Evolutionary conservation across 2,113 vertebrate species (phyloP), one percentile per base, ranked within the genome.

Genomic region (Pelusios castaneus): DNA sequence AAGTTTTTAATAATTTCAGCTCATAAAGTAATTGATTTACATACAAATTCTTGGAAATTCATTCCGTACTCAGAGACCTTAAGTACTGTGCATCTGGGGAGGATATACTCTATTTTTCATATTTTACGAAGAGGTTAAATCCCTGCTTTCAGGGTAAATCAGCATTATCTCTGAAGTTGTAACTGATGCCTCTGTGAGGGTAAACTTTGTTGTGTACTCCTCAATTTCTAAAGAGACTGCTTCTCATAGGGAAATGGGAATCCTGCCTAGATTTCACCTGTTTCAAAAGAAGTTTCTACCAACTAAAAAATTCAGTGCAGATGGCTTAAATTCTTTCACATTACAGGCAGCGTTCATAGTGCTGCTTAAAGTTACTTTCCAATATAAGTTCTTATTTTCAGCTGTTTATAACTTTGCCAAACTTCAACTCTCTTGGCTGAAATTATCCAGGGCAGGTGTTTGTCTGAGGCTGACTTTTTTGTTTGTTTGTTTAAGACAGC

Each of bases 381-480:
- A 51, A 81, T 92, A 19, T 22, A 93, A 52, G 52, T 41, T 80
- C 91, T 84, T 95, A 56, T 83, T 95, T 95, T 91, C 88, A 49
- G 81, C 83, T 93, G 21, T 91, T 93, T 90, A 45, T 91, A 86
- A 86, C 90, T 54, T 80, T 63, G 8, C 4, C 60, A n/a, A 67
- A 67, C 34, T 67, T 67, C 31, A 60, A 60, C 29, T 8, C 58
- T 91, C 88, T 84, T 54, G 45, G 78, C 60, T 92, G 84, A 73
- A 82, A 56, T 91, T 92, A 94, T 95, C 80, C 82, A 58, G 87
- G 82, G 82, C 84, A 92, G 83, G 52, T 45, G 77, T 92, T 84
- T 95, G 86, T 88, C 91, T 88, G 93, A 95, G 91, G 96, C 95
- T 95, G 97, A 49, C 87, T 83, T 93, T 95, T 52, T 91, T 93